Conservation (phyloP, 2,888 invertebrate genomes). For the Zelleria hepariella region DNA sequence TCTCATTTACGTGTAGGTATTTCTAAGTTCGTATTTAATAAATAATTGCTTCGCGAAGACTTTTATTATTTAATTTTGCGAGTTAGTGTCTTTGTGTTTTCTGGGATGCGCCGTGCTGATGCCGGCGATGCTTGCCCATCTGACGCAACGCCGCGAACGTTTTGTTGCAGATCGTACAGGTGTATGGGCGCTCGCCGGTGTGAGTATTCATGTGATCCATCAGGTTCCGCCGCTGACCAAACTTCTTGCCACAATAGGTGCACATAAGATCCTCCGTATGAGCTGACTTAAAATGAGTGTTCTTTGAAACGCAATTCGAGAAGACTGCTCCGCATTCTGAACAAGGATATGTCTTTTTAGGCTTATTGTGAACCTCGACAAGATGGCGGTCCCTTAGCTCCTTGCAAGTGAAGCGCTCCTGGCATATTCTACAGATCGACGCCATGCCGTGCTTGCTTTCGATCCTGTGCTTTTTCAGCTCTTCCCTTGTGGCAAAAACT, state of each 20-base stretch:
- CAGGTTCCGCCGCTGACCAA: slow-evolving; percentile 15
- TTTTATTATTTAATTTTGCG: too few relatives aligned
- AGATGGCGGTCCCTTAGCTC: slow-evolving; percentile 17
- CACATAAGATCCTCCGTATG: slow-evolving; percentile 17
- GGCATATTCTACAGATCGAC: slow-evolving; percentile 14
- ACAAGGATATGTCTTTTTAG: slow-evolving; percentile 12
- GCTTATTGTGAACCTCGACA: slow-evolving; percentile 11
- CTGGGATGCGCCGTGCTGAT: not conserved
- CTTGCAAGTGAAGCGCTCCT: slow-evolving; percentile 16
- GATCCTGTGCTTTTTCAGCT: slow-evolving; percentile 47
- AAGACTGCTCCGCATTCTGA: slow-evolving; percentile 14
- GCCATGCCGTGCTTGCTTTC: slow-evolving; percentile 30
- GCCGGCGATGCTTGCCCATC: not conserved
- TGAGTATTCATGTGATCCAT: slow-evolving; percentile 14
- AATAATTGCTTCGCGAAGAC: too few relatives aligned
- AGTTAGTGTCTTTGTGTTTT: not conserved
- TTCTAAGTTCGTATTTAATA: not conserved
- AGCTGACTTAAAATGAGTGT: slow-evolving; percentile 17
- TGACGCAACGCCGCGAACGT: not conserved
- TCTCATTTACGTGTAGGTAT: not conserved
- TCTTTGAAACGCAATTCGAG: slow-evolving; percentile 6
- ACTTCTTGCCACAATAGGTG: slow-evolving; percentile 17
- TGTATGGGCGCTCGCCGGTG: not conserved
- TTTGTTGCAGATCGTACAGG: not conserved
- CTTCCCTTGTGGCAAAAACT: slow-evolving; percentile 53